phyloP scores from a whole-genome alignment of 2,888 invertebrate genomes.

The Auanema sp. region DNA sequence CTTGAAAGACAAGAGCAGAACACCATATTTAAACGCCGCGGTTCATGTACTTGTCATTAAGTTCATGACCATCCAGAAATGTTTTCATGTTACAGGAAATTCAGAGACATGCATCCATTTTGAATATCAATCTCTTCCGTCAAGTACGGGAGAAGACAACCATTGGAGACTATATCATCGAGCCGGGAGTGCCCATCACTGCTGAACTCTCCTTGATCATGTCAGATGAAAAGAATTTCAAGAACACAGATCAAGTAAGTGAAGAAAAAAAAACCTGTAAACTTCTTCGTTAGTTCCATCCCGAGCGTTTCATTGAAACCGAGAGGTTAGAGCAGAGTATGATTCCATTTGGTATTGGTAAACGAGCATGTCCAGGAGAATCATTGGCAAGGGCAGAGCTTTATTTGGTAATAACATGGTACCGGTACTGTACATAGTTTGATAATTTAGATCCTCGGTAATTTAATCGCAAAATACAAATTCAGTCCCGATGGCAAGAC shows the following conservation, averaged over 20 bases:
- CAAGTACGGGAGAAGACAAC: constrained; percentile 17
- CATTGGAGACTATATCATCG: constrained; percentile 25
- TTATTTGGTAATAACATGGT: constrained; percentile 40
- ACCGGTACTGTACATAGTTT: no score
- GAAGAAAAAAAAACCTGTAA: no score
- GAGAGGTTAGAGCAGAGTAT: constrained; percentile 23
- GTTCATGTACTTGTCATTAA: constrained; percentile 16
- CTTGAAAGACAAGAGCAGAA: constrained; percentile 25
- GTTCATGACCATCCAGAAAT: no score
- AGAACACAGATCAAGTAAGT: constrained; percentile 20
- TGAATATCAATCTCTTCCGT: constrained; percentile 31
- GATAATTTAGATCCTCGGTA: no score
- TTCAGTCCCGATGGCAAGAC: no score
- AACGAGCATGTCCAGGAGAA: constrained; percentile 39
- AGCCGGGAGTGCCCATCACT: constrained; percentile 23
- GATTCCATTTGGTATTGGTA: constrained; percentile 43
- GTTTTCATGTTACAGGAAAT: constrained; percentile 35
- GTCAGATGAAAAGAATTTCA: constrained; percentile 27
- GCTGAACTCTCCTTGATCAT: constrained; percentile 32
- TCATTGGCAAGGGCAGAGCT: constrained; percentile 40
- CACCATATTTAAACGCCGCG: constrained; percentile 31
- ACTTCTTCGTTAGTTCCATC: constrained; percentile 33
- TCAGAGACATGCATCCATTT: constrained; percentile 33
- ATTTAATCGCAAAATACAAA: no score
- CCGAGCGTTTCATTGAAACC: constrained; percentile 29